A percentile compares a stretch with the other conserved stretches of the same genome.
phyloP scores from a whole-genome alignment of 2,888 invertebrate species.

The Drosophila anomelani region DNA sequence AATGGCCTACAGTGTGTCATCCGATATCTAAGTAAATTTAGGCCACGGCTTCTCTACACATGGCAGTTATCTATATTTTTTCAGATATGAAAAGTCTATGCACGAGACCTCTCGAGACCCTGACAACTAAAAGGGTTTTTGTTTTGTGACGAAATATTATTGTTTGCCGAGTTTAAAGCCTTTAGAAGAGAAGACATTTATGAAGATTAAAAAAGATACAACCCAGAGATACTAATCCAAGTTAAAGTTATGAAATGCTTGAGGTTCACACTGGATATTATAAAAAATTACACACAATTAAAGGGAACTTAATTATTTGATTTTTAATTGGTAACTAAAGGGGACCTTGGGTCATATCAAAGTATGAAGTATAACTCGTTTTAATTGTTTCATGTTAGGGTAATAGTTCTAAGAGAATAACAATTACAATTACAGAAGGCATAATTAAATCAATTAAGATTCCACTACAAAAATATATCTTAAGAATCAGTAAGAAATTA shows the following conservation, averaged over 20 bases:
- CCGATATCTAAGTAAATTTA: constrained; percentile 61
- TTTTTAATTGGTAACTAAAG: constrained; percentile 18
- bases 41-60: constrained; percentile 62
- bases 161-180: constrained; percentile 16
- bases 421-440: background rate
- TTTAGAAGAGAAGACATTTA: constrained; percentile 4
- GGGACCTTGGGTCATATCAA: constrained; percentile 14
- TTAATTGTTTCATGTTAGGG: background rate
- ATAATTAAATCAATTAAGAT: constrained; percentile 3
- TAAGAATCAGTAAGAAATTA: background rate
- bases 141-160: constrained; percentile 9
- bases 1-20: constrained; percentile 24
- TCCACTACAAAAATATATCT: background rate
- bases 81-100: constrained; percentile 53
- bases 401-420: background rate
- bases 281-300: constrained; percentile 16
- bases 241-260: background rate
- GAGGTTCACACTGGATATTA: constrained; percentile 1
- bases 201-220: constrained; percentile 5
- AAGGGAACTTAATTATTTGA: constrained; percentile 18
- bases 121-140: constrained; percentile 42
- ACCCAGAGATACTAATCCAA: background rate
- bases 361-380: constrained; percentile 11
- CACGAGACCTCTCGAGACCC: constrained; percentile 45
- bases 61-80: constrained; percentile 63